Percentiles rank a stretch among this genome's conserved stretches.
Conservation (phyloP, 2,888 invertebrate species). For the Osmoderma eremita region DNA sequence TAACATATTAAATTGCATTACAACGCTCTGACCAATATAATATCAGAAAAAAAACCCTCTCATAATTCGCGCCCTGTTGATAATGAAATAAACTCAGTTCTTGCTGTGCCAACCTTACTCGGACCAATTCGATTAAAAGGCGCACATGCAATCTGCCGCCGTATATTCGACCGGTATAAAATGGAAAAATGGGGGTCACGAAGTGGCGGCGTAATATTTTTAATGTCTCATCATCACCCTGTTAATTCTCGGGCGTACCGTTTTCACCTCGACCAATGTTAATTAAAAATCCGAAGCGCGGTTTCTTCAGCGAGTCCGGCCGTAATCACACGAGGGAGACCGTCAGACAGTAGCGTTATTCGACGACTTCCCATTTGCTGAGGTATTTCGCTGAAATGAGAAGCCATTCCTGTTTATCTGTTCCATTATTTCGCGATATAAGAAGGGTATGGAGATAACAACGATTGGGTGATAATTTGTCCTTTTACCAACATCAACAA, state of each 20-base stretch:
- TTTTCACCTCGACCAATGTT: constrained; percentile 21
- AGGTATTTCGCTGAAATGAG: constrained; percentile 12
- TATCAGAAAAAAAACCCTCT: no score
- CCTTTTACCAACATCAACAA: no score
- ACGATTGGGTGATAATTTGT: no score
- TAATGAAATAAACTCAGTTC: no score
- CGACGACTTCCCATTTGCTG: constrained; percentile 15
- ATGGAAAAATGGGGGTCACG: background rate
- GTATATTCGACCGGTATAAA: constrained; percentile 4
- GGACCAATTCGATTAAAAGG: constrained; percentile 15
- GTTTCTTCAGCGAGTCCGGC: constrained; percentile 6
- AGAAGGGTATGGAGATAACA: background rate
- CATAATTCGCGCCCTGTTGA: no score
- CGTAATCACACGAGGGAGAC: constrained; percentile 14
- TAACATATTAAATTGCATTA: no score
- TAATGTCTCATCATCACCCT: constrained; percentile 12
- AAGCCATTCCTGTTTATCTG: constrained; percentile 19
- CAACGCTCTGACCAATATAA: no score
- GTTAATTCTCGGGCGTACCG: constrained; percentile 16
- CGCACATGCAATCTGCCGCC: constrained; percentile 14
- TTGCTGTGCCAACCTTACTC: no score
- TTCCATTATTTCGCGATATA: constrained; percentile 13
- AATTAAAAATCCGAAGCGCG: constrained; percentile 24
- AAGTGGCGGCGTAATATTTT: constrained; percentile 16
- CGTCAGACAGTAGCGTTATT: constrained; percentile 8